These are phyloP conservation scores for Pseudomyrmex gracilis DNA, from an alignment of 1,140 invertebrate species.

Conservation along the genomic window DNA sequence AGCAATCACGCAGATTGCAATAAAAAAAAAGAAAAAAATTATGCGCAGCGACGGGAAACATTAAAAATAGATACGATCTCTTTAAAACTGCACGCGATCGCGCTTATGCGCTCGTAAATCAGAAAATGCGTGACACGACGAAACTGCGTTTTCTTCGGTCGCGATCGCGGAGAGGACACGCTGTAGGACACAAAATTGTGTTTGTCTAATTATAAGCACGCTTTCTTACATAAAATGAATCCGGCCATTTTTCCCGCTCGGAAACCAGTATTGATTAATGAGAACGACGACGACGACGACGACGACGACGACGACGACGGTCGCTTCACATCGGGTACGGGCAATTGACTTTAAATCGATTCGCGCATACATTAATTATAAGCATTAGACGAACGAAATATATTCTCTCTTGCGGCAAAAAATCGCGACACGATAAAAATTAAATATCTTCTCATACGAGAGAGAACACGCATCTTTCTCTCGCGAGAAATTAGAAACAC, in stretches of 20 bases:
- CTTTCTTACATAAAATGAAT: slow-evolving; percentile 44
- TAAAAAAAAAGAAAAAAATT: slow-evolving; percentile 53
- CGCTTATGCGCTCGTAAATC: slow-evolving; percentile 51
- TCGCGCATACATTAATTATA: slow-evolving; percentile 25
- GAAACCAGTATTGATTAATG: slow-evolving; percentile 57
- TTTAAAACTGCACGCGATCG: slow-evolving; percentile 53
- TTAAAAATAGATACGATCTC: slow-evolving; percentile 67
- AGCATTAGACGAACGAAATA: slow-evolving; percentile 10
- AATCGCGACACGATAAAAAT: background rate
- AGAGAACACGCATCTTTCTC: background rate
- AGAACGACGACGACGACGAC: background rate
- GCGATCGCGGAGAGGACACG: slow-evolving; percentile 22
- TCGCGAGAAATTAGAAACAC: background rate
- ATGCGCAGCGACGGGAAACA: slow-evolving; percentile 36
- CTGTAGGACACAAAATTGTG: slow-evolving; percentile 56
- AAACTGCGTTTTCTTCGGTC: slow-evolving; percentile 11
- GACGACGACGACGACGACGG: background rate
- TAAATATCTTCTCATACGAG: background rate
- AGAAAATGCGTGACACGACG: slow-evolving; percentile 43
- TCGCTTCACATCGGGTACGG: slow-evolving; percentile 47
- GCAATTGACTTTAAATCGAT: slow-evolving; percentile 62
- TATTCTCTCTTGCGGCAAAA: background rate
- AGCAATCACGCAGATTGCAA: slow-evolving; percentile 27
- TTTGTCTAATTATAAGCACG: slow-evolving; percentile 66
- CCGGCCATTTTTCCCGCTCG: background rate